A percentile compares a stretch with the other conserved stretches of the same genome.
Conservation (phyloP, 2,113 vertebrate species). For the Gavialis gangeticus region DNA sequence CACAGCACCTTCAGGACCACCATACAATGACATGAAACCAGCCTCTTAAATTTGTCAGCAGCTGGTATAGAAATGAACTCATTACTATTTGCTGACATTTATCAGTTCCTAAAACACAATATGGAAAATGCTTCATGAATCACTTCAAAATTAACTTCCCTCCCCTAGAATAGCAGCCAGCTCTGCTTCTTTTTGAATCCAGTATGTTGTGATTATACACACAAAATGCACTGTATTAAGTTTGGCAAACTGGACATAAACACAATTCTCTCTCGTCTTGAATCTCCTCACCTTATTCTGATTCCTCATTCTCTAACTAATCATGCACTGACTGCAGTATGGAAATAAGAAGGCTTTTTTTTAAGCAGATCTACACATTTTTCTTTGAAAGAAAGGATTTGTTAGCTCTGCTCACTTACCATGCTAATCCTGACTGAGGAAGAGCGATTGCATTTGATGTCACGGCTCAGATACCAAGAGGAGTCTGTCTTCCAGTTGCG, state of each 20-base stretch:
- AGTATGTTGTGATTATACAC: not conserved
- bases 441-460: not conserved
- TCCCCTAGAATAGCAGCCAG: not conserved
- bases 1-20: rapidly evolving
- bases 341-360: rapidly evolving
- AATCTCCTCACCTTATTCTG: not conserved
- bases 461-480: not conserved
- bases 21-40: not conserved
- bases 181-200: not conserved
- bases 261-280: not conserved
- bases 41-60: not conserved
- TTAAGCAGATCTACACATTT: not conserved
- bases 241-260: not conserved
- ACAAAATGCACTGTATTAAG: not conserved
- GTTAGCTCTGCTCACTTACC: not conserved
- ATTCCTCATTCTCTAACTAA: not conserved
- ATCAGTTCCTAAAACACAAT: not conserved
- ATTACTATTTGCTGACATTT: not conserved
- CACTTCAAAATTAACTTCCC: not conserved
- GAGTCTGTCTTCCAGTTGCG: not conserved
- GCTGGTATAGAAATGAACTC: not conserved
- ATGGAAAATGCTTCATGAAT: not conserved
- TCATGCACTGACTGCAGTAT: not conserved
- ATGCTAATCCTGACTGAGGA: not conserved
- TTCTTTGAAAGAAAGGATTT: not conserved